A percentile compares a stretch with the other conserved stretches of the same genome.
These are phyloP conservation scores for Caprella mutica DNA, from an alignment of 2,888 invertebrate genomes.

Conservation along the genomic window DNA sequence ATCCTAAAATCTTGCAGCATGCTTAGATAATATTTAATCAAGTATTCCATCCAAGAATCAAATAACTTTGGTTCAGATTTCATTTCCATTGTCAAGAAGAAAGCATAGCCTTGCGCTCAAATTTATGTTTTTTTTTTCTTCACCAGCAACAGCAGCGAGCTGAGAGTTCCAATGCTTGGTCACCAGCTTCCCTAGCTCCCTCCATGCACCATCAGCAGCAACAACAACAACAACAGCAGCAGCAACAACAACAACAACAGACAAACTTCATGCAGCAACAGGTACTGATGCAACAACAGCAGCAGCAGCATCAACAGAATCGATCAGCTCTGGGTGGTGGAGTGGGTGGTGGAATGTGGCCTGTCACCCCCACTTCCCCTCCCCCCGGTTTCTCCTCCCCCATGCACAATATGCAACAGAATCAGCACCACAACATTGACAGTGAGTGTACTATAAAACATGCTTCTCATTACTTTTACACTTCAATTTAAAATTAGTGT, in stretches of 20 bases:
- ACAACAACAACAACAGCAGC: not conserved
- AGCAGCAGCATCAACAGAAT: slow-evolving; percentile 1
- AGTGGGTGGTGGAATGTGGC: no score
- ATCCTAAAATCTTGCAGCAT: no score
- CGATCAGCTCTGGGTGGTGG: slow-evolving; percentile 8
- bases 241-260: not conserved
- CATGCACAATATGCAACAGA: slow-evolving; percentile 25
- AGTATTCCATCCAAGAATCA: no score
- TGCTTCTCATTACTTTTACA: no score
- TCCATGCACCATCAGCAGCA: not conserved
- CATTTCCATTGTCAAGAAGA: no score
- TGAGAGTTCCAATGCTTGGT: no score
- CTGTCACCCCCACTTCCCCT: slow-evolving; percentile 33
- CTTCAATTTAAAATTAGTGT: no score
- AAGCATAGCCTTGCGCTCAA: slow-evolving; percentile 9
- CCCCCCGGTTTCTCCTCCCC: slow-evolving; percentile 33
- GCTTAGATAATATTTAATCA: no score
- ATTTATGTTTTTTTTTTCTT: not conserved
- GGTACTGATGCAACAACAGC: not conserved
- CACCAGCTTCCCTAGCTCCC: no score
- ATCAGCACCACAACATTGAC: slow-evolving; percentile 33
- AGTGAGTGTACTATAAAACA: no score
- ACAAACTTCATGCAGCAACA: no score
- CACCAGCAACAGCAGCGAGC: not conserved
- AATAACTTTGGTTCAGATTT: no score